These are phyloP conservation scores for Stichodactyla mertensii DNA, from an alignment of 64 coral and sea anemone species.

Conservation along the genomic window DNA sequence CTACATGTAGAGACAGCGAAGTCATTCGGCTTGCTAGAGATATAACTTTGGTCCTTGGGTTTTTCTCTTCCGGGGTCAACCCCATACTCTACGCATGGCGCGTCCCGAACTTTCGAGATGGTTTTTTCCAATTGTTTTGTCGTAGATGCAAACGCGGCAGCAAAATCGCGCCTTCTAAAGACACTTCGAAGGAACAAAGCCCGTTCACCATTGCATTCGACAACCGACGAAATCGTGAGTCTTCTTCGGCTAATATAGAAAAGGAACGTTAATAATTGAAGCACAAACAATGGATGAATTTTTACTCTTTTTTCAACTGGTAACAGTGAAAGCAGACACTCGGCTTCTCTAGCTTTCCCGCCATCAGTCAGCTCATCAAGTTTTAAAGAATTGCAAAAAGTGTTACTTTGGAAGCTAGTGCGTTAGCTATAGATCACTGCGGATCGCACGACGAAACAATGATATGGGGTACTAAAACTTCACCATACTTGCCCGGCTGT, in stretches of 20 bases:
- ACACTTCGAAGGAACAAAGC: not conserved
- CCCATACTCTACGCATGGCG: conserved; percentile 78
- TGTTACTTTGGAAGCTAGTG: too few relatives aligned
- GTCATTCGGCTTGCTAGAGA: conserved; percentile 52
- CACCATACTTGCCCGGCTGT: too few relatives aligned
- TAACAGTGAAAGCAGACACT: not conserved
- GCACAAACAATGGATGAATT: too few relatives aligned
- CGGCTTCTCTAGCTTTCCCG: too few relatives aligned
- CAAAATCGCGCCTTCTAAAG: not conserved
- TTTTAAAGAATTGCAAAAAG: too few relatives aligned
- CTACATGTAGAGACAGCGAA: conserved; percentile 38
- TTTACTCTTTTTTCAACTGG: not conserved
- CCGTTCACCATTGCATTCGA: not conserved
- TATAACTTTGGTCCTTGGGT: conserved; percentile 65
- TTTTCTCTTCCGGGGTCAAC: conserved; percentile 83
- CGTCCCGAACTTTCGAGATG: conserved; percentile 62
- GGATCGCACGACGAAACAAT: too few relatives aligned
- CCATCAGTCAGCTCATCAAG: too few relatives aligned
- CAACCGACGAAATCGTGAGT: not conserved
- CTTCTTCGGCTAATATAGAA: not conserved
- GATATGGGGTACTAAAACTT: too few relatives aligned
- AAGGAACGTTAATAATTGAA: not conserved
- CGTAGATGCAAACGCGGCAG: not conserved
- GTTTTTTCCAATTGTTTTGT: conserved; percentile 37
- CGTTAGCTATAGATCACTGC: too few relatives aligned